These are phyloP conservation scores for Hippocampus abdominalis DNA, from an alignment of 2,113 vertebrate genomes.

Conservation along the genomic window DNA sequence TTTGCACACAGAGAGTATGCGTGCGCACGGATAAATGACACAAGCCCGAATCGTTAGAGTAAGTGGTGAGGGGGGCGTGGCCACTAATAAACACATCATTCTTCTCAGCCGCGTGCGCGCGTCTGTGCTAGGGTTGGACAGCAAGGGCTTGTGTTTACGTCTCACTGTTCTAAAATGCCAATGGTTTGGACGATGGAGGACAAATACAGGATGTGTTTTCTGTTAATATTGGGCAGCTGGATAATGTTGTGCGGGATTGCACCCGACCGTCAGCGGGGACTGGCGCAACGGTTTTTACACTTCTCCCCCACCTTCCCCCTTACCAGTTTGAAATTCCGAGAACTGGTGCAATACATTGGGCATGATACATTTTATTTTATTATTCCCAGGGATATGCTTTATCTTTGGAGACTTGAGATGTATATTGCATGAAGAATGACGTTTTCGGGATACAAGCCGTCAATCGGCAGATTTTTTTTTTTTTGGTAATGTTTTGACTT, in stretches of 20 bases:
- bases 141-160: conserved; percentile 47
- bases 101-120: conserved; percentile 20
- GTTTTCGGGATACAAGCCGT: too few species aligned
- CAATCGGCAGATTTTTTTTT: too few species aligned
- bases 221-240: conserved; percentile 56
- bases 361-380: not conserved
- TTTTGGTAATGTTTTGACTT: too few species aligned
- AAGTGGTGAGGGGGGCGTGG: conserved; percentile 4
- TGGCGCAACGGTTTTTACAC: conserved; percentile 9
- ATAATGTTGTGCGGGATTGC: conserved; percentile 20
- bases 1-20: not conserved
- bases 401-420: too few species aligned
- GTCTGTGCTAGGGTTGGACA: conserved; percentile 43
- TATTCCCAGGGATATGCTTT: not conserved
- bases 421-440: too few species aligned
- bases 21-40: conserved; percentile 6
- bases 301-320: too few species aligned
- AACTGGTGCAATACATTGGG: not conserved
- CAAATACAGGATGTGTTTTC: conserved; percentile 28
- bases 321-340: too few species aligned
- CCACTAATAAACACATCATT: conserved; percentile 9
- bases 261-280: conserved; percentile 15
- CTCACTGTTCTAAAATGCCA: conserved; percentile 15
- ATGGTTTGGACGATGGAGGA: conserved; percentile 11
- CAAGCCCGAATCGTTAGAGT: conserved; percentile 3